Percentiles rank a stretch among this genome's conserved stretches.
Evolutionary conservation across 2,888 invertebrate species (phyloP).

Genomic region (Xestia c-nigrum): DNA sequence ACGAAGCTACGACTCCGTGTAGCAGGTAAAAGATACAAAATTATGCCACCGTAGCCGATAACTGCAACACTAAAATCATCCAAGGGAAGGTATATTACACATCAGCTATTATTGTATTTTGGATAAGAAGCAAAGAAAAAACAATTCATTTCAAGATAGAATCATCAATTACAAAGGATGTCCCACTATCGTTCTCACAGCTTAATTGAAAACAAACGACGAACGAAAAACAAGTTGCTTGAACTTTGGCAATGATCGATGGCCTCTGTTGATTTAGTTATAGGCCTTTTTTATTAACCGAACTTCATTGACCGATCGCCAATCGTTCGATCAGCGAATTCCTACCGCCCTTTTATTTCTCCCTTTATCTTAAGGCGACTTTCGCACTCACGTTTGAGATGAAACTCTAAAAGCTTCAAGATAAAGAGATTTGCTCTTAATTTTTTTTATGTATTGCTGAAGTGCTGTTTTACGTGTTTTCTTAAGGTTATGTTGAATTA

Average conservation of each 20-base stretch:
- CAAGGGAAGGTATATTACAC: not conserved
- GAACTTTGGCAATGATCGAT: conserved; percentile 50
- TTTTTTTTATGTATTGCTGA: not conserved
- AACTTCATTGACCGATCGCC: conserved; percentile 39
- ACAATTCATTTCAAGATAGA: conserved; percentile 11
- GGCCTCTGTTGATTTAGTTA: conserved; percentile 48
- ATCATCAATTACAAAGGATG: conserved; percentile 37
- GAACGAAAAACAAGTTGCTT: conserved; percentile 29
- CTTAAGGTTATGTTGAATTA: not conserved
- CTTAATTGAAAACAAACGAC: conserved; percentile 55
- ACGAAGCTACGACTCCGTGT: not conserved
- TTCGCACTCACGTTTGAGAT: conserved; percentile 6
- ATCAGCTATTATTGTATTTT: not conserved
- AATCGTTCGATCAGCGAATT: conserved; percentile 35
- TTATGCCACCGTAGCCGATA: not conserved
- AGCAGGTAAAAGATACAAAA: not conserved
- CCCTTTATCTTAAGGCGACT: not conserved
- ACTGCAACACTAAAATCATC: not conserved
- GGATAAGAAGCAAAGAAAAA: not conserved
- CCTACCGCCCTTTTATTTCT: conserved; percentile 22
- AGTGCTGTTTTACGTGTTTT: not conserved
- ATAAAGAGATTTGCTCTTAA: conserved; percentile 6
- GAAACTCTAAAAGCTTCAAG: conserved; percentile 14
- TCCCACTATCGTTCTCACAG: conserved; percentile 2
- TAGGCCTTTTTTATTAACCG: conserved; percentile 38